Conservation (phyloP, 53 echinoderm and acorn worm species). For the Glandiceps talaboti region DNA sequence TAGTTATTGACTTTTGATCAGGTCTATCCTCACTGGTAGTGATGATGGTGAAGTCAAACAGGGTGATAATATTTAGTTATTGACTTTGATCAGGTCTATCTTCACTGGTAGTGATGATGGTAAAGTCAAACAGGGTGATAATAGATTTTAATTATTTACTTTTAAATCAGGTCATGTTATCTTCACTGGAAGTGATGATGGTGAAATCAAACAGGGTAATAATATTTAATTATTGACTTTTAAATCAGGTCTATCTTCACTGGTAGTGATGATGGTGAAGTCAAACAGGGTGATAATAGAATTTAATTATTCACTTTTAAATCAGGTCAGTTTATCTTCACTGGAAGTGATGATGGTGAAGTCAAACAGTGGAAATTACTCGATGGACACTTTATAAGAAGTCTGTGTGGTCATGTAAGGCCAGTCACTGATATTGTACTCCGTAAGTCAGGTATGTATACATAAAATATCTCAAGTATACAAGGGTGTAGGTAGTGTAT, state of each 20-base stretch:
- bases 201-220: no score
- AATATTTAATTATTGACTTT: no score
- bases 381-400: background rate
- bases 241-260: background rate
- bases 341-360: background rate
- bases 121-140: no score
- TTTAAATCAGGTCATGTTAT: no score
- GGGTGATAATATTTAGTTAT: no score
- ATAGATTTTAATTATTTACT: no score
- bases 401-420: background rate
- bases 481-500: no score
- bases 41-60: background rate
- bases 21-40: background rate
- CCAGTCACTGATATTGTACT: background rate
- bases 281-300: background rate
- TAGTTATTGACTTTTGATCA: background rate
- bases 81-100: no score
- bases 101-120: background rate
- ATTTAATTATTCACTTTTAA: no score
- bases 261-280: background rate
- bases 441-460: background rate
- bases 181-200: no score
- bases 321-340: no score
- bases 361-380: background rate
- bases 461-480: no score